phyloP scores from a whole-genome alignment of 1,140 invertebrate genomes.

The Musca domestica region DNA sequence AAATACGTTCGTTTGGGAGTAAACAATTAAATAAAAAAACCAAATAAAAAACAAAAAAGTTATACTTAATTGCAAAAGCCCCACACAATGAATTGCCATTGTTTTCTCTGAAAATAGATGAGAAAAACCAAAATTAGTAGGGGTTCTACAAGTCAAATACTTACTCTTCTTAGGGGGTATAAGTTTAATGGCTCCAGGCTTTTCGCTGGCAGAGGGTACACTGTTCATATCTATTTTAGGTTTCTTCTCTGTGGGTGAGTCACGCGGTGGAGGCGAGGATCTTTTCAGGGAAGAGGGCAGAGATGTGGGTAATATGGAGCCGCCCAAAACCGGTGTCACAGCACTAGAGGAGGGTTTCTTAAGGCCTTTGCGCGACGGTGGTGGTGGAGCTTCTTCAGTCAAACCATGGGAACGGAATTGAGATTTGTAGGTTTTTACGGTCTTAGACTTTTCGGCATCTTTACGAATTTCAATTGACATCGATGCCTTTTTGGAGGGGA shows the following conservation, averaged over 20 bases:
- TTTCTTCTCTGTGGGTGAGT: conserved; percentile 74
- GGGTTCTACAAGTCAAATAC: conserved; percentile 54
- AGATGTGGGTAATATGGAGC: conserved; percentile 22
- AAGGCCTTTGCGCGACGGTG: conserved; percentile 62
- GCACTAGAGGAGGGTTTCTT: conserved; percentile 62
- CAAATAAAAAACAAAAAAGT: conserved; percentile 10
- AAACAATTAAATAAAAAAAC: too few relatives aligned
- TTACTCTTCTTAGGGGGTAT: conserved; percentile 87
- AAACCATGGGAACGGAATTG: conserved; percentile 83
- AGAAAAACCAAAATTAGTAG: conserved; percentile 53
- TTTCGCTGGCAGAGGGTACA: conserved; percentile 58
- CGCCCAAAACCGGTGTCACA: conserved; percentile 38
- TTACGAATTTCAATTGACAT: conserved; percentile 77
- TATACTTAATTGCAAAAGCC: conserved; percentile 34
- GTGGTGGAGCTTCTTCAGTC: conserved; percentile 77
- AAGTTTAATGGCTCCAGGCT: conserved; percentile 77
- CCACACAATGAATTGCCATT: conserved; percentile 23
- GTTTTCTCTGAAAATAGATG: conserved; percentile 39
- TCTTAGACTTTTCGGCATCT: conserved; percentile 72
- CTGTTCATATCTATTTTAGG: conserved; percentile 60
- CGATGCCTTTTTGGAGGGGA: conserved; percentile 68
- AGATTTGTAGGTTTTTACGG: conserved; percentile 84
- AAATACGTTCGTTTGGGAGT: too few relatives aligned
- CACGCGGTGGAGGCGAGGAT: conserved; percentile 62
- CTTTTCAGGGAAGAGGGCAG: conserved; percentile 56